Evolutionary conservation across 2,113 vertebrate species (phyloP).

Genomic region (Alectura lathami): DNA sequence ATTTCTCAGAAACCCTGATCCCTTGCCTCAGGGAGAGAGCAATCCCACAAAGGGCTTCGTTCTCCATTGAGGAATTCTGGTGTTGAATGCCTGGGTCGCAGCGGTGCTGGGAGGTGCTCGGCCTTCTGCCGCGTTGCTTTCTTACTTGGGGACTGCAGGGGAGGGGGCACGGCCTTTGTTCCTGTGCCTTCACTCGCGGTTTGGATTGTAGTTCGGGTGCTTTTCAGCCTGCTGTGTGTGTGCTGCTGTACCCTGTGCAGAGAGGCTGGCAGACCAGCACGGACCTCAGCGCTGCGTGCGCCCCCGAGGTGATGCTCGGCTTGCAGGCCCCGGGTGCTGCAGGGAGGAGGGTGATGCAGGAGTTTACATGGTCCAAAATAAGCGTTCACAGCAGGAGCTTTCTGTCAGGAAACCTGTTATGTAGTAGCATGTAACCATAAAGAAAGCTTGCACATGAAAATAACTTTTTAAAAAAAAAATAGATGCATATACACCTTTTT

Average conservation of each 20-base stretch:
- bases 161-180: neutral
- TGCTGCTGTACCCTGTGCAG: neutral
- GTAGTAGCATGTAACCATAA: neutral
- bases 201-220: neutral
- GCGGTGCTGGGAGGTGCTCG: neutral
- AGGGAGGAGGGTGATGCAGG: neutral
- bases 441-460: neutral
- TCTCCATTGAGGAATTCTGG: slow-evolving; percentile 33
- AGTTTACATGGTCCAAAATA: neutral
- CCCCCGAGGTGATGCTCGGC: neutral
- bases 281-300: neutral
- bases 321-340: neutral
- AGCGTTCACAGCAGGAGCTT: neutral
- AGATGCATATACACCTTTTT: too few species aligned
- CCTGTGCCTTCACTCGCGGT: neutral
- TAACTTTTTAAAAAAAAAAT: neutral
- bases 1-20: slow-evolving; percentile 55
- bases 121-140: neutral
- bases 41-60: slow-evolving; percentile 15
- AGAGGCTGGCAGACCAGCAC: neutral
- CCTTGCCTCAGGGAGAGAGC: slow-evolving; percentile 16
- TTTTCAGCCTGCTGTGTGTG: neutral
- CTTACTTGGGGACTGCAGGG: neutral
- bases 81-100: neutral
- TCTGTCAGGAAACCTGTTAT: neutral